These are phyloP conservation scores for Lemur catta DNA, from an alignment of 2,797 vertebrate genomes.

Conservation along the genomic window DNA sequence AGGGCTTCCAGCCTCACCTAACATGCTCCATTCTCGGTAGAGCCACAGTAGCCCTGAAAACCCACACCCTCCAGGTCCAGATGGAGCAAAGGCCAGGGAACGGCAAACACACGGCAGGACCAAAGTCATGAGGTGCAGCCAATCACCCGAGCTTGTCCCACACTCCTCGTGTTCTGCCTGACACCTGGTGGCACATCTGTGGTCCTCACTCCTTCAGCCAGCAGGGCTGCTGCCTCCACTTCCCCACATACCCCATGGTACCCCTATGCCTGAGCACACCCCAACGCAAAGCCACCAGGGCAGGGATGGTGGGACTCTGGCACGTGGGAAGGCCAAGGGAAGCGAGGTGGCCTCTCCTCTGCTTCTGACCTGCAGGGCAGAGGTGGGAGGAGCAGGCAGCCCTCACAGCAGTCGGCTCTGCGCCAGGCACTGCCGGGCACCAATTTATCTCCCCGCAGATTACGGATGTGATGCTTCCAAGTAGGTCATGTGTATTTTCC, in stretches of 20 bases:
- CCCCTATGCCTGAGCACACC: neutral
- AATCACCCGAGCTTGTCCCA: neutral
- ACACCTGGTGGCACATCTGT: neutral
- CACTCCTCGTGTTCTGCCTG: rapidly evolving
- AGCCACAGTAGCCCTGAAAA: neutral
- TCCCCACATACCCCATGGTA: neutral
- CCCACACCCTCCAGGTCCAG: neutral
- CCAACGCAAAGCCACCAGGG: neutral
- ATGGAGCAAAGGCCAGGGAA: neutral
- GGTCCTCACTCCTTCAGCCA: neutral
- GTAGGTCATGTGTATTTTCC: neutral
- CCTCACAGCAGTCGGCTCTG: rapidly evolving
- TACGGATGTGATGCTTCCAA: rapidly evolving
- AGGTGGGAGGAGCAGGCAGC: neutral
- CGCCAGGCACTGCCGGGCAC: neutral
- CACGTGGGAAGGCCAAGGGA: neutral
- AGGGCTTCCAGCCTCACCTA: neutral
- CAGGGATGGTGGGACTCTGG: neutral
- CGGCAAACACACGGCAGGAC: neutral
- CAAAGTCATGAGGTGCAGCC: neutral
- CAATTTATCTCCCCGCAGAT: neutral
- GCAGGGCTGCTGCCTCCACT: neutral
- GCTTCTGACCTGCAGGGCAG: neutral
- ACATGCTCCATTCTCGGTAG: neutral
- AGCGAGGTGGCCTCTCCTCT: neutral